Conservation (phyloP, 2,888 invertebrate genomes). For the Brenthis hecate region DNA sequence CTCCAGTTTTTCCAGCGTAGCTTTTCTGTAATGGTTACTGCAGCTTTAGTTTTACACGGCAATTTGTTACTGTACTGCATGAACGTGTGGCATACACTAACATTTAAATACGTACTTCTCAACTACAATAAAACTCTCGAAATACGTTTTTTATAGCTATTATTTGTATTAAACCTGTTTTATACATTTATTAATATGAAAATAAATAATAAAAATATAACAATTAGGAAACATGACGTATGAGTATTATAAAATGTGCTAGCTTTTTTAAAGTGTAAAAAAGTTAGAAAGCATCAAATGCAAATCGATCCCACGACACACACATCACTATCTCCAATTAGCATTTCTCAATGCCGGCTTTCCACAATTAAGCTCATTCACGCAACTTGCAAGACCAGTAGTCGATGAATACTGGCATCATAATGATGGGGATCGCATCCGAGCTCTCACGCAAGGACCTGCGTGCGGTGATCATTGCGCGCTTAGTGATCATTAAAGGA, state of each 20-base stretch:
- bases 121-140: not conserved
- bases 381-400: constrained; percentile 77
- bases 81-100: not conserved
- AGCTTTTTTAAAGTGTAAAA: constrained; percentile 12
- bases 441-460: constrained; percentile 59
- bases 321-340: constrained; percentile 61
- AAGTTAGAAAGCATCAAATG: constrained; percentile 34
- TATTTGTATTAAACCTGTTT: too few relatives aligned
- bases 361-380: constrained; percentile 74
- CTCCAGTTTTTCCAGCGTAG: constrained; percentile 20
- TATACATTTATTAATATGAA: too few relatives aligned
- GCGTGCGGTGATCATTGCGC: constrained; percentile 48
- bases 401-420: constrained; percentile 64
- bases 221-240: too few relatives aligned
- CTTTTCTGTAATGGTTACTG: constrained; percentile 25
- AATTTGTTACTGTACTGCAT: constrained; percentile 3
- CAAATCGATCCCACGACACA: constrained; percentile 49
- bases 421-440: constrained; percentile 61
- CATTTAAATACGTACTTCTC: not conserved
- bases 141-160: too few relatives aligned
- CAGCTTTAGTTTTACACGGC: constrained; percentile 20
- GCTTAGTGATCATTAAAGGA: constrained; percentile 23
- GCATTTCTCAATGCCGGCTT: constrained; percentile 68
- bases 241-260: not conserved
- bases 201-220: too few relatives aligned